Base-by-base conservation (phyloP, 2,888 invertebrate species). In the Venustoraphidia nigricollis region DNA sequence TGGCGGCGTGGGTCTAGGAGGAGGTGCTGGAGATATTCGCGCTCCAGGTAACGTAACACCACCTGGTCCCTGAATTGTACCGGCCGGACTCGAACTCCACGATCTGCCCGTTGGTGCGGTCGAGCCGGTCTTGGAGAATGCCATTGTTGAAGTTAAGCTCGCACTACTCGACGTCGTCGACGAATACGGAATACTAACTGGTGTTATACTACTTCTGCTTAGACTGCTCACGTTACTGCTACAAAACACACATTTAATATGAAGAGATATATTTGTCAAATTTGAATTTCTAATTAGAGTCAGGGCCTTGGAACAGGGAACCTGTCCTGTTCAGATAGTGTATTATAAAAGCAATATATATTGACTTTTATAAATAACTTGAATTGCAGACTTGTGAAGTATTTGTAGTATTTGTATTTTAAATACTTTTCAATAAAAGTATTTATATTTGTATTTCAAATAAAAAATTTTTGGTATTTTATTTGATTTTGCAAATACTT, bases 161-260 rank as follows among this genome's bases (percentile, higher is more conserved):
- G 27, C 11, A 41, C 11, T 42, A 41, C 45, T 40, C 34, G 54
- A 46, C 45, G 54, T 48, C 17, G 59, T 55, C 41, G 63, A 58
- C 41, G 58, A 58, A 51, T 57, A 56, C 39, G 57, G 49, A 43
- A 53, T 52, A 46, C 58, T 58, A 34, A 66, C 61, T 34, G 67
- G 66, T 41, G 68, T 64, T 41, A 65, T 64, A 63, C 79, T 81
- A 61, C 78, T 71, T 60, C 87, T 76, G 58, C 86, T 87, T 63
- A 88, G 69, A 66, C 84, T 87, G 73, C 84, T 86, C 63, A 87
- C 84, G 70, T 82, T 87, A 72, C 86, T 87, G 75, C 79, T 79
- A 70, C 58, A 70, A 66, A 53, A 49, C 56, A 57, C 48, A 14
- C 34, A n/a, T 45, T 34, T 35, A 45, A 27, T 13, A 13, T 11